Conservation (phyloP, 1,140 invertebrate species). For the Linepithema humile region DNA sequence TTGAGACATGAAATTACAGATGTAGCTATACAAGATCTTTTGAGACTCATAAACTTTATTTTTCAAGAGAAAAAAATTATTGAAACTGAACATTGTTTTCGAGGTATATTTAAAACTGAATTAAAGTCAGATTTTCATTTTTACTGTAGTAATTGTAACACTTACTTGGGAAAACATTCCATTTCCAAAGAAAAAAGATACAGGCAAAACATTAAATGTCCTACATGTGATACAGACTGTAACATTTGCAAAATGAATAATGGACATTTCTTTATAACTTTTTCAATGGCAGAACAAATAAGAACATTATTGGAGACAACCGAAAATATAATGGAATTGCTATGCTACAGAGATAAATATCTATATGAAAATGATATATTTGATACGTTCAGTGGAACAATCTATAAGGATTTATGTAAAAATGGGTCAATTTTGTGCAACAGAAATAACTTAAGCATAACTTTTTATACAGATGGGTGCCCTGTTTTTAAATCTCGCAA, state of each 20-base stretch:
- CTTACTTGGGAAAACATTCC: not conserved
- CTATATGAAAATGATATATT: not conserved
- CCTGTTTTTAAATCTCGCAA: conserved; percentile 7
- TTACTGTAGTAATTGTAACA: not conserved
- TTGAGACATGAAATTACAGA: not conserved
- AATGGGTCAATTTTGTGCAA: not conserved
- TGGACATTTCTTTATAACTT: conserved; percentile 3
- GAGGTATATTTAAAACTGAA: conserved; percentile 2
- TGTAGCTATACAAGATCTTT: not conserved
- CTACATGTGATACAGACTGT: not conserved
- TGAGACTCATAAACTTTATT: not conserved
- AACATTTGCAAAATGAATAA: not conserved
- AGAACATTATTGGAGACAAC: not conserved
- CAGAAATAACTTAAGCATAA: not conserved
- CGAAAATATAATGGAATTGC: not conserved
- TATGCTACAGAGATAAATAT: not conserved
- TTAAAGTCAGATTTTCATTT: not conserved
- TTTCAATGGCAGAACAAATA: not conserved
- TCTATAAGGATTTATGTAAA: not conserved
- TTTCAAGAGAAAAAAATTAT: conserved; percentile 1
- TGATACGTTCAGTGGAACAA: not conserved
- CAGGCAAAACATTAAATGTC: not conserved
- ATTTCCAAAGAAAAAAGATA: not conserved
- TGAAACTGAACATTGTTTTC: not conserved
- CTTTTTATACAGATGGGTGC: not conserved